These are phyloP conservation scores for Amiota minor DNA, from an alignment of 2,888 invertebrate genomes.

Conservation along the genomic window DNA sequence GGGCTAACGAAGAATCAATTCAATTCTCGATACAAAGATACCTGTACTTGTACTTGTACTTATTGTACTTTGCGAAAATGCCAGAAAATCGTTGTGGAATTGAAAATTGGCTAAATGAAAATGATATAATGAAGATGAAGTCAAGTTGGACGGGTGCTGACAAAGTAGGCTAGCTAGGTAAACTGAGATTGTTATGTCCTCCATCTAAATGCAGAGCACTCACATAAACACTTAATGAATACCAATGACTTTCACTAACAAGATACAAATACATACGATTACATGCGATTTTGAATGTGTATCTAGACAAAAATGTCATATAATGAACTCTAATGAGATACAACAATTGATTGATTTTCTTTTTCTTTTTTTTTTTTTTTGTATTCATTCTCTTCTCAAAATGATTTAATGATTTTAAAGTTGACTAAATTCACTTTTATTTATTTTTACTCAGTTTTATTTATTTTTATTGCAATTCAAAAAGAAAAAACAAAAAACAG, in stretches of 20 bases:
- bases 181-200: too few relatives aligned
- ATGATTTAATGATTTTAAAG: conserved; percentile 2
- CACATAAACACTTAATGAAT: too few relatives aligned
- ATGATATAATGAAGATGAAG: conserved; percentile 45
- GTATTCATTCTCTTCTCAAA: background rate
- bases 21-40: conserved; percentile 1
- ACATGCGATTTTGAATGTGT: background rate
- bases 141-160: background rate
- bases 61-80: conserved; percentile 8
- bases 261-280: too few relatives aligned
- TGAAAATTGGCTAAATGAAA: conserved; percentile 52
- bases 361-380: conserved; percentile 8
- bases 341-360: background rate
- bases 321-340: too few relatives aligned
- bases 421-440: conserved; percentile 8
- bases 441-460: background rate
- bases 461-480: background rate
- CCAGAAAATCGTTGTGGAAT: background rate
- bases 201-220: background rate
- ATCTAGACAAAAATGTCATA: too few relatives aligned
- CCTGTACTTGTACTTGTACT: background rate
- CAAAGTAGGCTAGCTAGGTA: too few relatives aligned
- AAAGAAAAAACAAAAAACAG: background rate
- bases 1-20: background rate
- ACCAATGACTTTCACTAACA: too few relatives aligned